phyloP scores from a whole-genome alignment of 2,113 vertebrate species.

The Cynopterus brachyotis region DNA sequence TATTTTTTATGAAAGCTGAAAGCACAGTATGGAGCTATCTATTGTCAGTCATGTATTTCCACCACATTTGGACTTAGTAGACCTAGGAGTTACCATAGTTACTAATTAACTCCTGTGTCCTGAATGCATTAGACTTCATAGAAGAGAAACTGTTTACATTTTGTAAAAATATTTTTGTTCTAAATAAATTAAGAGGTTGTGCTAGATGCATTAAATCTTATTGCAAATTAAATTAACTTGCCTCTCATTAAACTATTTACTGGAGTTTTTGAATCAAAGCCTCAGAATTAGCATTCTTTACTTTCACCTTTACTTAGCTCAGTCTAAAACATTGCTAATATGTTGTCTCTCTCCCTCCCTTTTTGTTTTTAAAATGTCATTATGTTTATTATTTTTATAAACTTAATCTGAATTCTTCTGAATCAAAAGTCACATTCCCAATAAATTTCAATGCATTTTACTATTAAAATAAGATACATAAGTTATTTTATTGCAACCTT shows the following conservation, averaged over 20 bases:
- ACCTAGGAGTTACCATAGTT: conserved; percentile 61
- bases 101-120: conserved; percentile 60
- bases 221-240: conserved; percentile 43
- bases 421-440: neutral
- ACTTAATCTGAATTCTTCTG: neutral
- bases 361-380: conserved; percentile 8
- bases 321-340: conserved; percentile 17
- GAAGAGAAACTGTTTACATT: conserved; percentile 44
- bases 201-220: conserved; percentile 38
- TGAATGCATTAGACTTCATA: conserved; percentile 33
- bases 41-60: conserved; percentile 62
- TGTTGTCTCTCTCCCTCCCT: neutral
- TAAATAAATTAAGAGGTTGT: conserved; percentile 41
- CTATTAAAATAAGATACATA: conserved; percentile 39
- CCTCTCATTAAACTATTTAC: conserved; percentile 26
- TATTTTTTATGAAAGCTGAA: conserved; percentile 71
- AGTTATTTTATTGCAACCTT: neutral
- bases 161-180: conserved; percentile 60
- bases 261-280: conserved; percentile 5
- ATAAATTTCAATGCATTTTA: neutral
- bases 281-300: conserved; percentile 10
- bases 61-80: conserved; percentile 34
- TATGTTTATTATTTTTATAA: neutral
- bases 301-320: neutral
- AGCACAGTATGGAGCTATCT: conserved; percentile 48